Evolutionary conservation across 2,797 vertebrate species (phyloP), one percentile per base, ranked within the genome.

Genomic region (Champsocephalus gunnari): DNA sequence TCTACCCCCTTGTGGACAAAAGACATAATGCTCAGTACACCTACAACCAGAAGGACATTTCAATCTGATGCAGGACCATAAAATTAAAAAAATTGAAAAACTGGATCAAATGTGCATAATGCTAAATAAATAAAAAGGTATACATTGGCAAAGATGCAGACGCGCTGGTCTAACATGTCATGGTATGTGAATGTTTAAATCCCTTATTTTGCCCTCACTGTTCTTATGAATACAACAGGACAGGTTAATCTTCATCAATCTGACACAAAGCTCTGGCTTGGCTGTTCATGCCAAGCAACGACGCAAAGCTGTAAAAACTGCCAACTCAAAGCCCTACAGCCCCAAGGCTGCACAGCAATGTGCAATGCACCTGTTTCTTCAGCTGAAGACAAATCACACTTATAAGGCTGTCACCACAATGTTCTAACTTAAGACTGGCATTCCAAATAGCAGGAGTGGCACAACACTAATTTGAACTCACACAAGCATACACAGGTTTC

Each of bases 1-100:
- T 87, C 93, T 94, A 88, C 94, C 94, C 93, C 86, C 94, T 94
- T 89, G 94, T 95, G 95, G 94, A 85, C 73, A 61, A 71, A 89
- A 71, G 8, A n/a, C 19, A 83, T 68, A 92, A 72, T 90, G 73
- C 81, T 72, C 41, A 54, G 14, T 5, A 34, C 10, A 19, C 4
- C 17, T 53, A 41, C 17, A 24, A 73, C 11, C 13, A 60, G 19
- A 63, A 38, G n/a, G 44, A 24, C 9, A 8, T 17, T 17, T 45
- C 7, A 59, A 41, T 61, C 38, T 61, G 9, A 51, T 47, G 28
- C 32, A 66, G 48, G 45, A 44, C 5, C 56, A 54, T 21, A 9
- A 2, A 32, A 60, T 38, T n/a, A 58, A 62, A 14, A 51, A n/a
- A 21, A 55, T 43, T 49, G 4, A 12, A 17, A 64, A 48, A 5